Percentiles rank a stretch among this genome's conserved stretches.
phyloP scores from a whole-genome alignment of 2,888 invertebrate genomes.

The Oscheius sp. region DNA sequence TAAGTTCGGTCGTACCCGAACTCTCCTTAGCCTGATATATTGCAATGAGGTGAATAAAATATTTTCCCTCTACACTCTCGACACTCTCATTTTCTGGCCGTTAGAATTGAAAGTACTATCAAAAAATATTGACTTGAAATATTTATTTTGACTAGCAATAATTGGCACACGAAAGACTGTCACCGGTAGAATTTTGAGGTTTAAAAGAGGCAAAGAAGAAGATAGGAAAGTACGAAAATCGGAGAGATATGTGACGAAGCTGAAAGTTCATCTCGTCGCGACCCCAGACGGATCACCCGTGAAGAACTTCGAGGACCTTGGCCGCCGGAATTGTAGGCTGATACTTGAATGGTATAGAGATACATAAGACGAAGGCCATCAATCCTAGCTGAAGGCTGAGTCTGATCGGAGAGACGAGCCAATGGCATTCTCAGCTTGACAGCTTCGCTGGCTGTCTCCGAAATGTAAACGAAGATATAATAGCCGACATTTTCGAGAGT shows the following conservation, averaged over 20 bases:
- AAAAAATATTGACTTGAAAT: not conserved
- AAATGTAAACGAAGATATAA: slow-evolving; percentile 51
- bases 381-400: slow-evolving; percentile 59
- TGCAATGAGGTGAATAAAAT: no score
- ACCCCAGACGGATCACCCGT: slow-evolving; percentile 56
- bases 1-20: no score
- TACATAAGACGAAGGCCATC: slow-evolving; percentile 65
- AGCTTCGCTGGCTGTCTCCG: slow-evolving; percentile 47
- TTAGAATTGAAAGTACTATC: no score
- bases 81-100: no score
- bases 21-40: no score
- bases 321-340: slow-evolving; percentile 65
- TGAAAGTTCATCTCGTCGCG: slow-evolving; percentile 28
- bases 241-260: not conserved
- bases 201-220: not conserved
- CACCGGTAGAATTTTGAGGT: slow-evolving; percentile 8
- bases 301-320: slow-evolving; percentile 57
- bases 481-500: slow-evolving; percentile 45
- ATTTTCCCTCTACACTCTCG: no score
- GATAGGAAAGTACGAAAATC: not conserved
- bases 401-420: slow-evolving; percentile 51
- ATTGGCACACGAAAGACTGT: slow-evolving; percentile 21
- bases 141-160: slow-evolving; percentile 21
- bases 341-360: slow-evolving; percentile 62
- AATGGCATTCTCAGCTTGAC: slow-evolving; percentile 56